Conservation (phyloP, 2,113 vertebrate genomes). For the Notiomystis cincta region DNA sequence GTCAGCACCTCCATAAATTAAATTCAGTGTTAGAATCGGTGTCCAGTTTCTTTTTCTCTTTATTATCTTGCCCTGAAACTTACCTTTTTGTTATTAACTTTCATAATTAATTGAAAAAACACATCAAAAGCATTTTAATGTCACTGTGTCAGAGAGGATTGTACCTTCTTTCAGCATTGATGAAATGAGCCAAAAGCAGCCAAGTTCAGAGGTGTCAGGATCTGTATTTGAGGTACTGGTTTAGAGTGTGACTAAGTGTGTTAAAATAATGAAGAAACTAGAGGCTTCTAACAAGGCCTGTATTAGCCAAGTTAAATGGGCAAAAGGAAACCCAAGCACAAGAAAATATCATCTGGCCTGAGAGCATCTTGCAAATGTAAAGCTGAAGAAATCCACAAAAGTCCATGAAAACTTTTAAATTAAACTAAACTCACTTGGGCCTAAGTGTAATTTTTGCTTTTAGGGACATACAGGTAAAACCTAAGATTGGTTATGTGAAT, state of each 20-base stretch:
- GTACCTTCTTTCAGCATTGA: background rate
- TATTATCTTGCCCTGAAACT: slow-evolving; percentile 36
- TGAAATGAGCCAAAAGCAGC: background rate
- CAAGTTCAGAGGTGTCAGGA: background rate
- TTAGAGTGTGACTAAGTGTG: background rate
- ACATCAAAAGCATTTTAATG: background rate
- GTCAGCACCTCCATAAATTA: slow-evolving; percentile 46
- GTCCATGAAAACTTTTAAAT: background rate
- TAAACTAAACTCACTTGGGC: background rate
- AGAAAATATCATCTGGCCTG: background rate
- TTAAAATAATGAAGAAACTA: background rate
- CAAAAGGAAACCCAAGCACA: background rate
- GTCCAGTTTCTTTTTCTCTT: slow-evolving; percentile 3
- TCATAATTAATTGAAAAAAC: background rate
- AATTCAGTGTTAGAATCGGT: slow-evolving; percentile 5
- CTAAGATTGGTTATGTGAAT: background rate
- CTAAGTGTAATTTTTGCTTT: background rate
- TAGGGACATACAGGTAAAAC: background rate
- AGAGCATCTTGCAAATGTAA: background rate
- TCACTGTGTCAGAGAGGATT: background rate
- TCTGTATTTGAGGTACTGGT: background rate
- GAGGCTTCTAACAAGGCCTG: background rate
- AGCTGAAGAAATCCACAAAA: background rate
- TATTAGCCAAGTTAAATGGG: background rate
- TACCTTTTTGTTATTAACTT: slow-evolving; percentile 2